Evolutionary conservation across 2,113 vertebrate genomes (phyloP), one percentile per base, ranked within the genome.

Genomic region (Andinoacara biseriatus): DNA sequence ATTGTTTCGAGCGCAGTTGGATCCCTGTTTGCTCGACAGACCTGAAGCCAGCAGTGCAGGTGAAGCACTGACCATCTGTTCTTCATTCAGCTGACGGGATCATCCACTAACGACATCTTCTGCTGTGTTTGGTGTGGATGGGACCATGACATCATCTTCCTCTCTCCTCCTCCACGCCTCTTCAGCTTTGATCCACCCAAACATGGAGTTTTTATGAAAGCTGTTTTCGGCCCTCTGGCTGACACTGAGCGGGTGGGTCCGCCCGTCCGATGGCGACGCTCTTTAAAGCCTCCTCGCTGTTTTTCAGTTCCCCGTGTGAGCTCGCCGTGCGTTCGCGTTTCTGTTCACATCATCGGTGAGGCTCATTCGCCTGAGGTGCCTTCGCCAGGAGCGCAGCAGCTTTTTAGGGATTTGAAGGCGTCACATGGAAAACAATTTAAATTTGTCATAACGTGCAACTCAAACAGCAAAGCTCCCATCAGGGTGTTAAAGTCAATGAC

Each of bases 141-240:
- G 17, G 29, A 58, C 22, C 72, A 35, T 33, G 72, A 58, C 72
- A 33, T 52, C 17, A 15, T 20, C 67, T 26, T 14, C 40, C 40
- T 43, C 26, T 24, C 20, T 67, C 63, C 17, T 57, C 10, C 10
- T 35, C 8, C 13, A 5, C 56, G 35, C 35, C 35, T 40, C 24
- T 22, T 52, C 15, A 7, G 24, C 67, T 86, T 81, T 89, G 81
- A 89, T 83, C 81, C 87, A 2, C 72, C 87, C 74, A 43, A 31
- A 40, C 15, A n/a, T 31, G 43, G 26, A 74, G 58, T 52, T 24
- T 74, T 14, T 33, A 54, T 35, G 35, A 17, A 62, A 38, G 6
- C 14, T 5, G 14, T 33, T 4, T 10, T n/a, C 15, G 52, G 2
- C 14, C 43, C 14, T 46, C 13, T 18, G 8, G 38, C 56, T 81